These are phyloP conservation scores for Coryphaenoides rupestris DNA, from an alignment of 2,113 vertebrate genomes.

Conservation along the genomic window DNA sequence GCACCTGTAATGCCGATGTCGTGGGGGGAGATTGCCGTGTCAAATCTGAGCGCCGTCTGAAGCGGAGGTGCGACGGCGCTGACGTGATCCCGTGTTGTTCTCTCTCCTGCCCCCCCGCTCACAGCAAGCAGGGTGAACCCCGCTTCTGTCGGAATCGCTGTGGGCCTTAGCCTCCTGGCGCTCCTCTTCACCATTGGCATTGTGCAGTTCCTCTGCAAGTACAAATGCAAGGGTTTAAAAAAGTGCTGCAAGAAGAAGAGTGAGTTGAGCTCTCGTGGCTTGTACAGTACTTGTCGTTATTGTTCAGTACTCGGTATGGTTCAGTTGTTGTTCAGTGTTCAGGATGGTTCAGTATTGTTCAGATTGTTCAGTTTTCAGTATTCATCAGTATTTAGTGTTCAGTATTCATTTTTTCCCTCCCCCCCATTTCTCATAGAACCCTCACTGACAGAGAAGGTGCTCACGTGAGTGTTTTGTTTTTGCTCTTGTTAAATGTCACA, in stretches of 20 bases:
- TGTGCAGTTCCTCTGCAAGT: constrained; percentile 58
- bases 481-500: too few relatives aligned
- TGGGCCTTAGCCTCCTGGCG: constrained; percentile 61
- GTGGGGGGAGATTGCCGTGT: too few relatives aligned
- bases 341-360: too few relatives aligned
- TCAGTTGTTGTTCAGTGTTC: background rate
- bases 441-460: constrained; percentile 59
- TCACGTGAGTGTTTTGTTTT: constrained; percentile 55
- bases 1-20: too few relatives aligned
- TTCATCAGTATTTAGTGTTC: too few relatives aligned
- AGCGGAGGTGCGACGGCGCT: too few relatives aligned
- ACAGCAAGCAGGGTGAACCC: constrained; percentile 51
- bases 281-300: too few relatives aligned
- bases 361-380: background rate
- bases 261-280: constrained; percentile 19
- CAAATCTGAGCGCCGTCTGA: too few relatives aligned
- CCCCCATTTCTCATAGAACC: constrained; percentile 40
- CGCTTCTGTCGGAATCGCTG: constrained; percentile 47
- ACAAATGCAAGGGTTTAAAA: constrained; percentile 59
- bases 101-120: background rate
- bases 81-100: background rate
- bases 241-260: constrained; percentile 62
- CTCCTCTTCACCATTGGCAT: constrained; percentile 60
- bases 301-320: too few relatives aligned
- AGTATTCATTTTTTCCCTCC: background rate